Evolutionary conservation across 2,888 invertebrate genomes (phyloP), one percentile per base, ranked within the genome.

Genomic region (Margaritifera margaritifera): DNA sequence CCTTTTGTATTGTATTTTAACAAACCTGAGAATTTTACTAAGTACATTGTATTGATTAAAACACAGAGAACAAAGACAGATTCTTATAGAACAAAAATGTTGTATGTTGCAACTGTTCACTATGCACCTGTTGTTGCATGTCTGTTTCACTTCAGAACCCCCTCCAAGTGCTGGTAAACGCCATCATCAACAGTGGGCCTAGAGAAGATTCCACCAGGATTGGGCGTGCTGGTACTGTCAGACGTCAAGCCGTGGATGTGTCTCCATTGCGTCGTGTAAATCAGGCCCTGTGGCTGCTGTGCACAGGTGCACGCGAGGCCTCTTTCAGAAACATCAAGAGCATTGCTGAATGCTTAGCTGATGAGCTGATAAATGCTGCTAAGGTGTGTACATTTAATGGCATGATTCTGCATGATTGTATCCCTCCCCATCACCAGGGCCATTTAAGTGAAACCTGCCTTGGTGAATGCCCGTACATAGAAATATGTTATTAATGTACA

Each of bases 251-350:
- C 84, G 99, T 99, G 80, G 99, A 99, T 89, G 99, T 99, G 72
- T 99, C 99, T 19, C 99, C 99, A 20, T 93, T 99, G 84, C 93
- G 99, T 84, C 94, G 99, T 89, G 99, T 99, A 24, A 99, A 99
- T 92, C 99, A 99, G 87, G 99, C 99, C 64, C 98, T 99, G 90
- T 99, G 98, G 98, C 92, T 99, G 88, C 91, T 99, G 89, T 99
- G 99, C 92, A 99, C 99, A 65, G 99, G 99, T 78, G 98, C 99
- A 64, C 94, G 99, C 84, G 99, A 99, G 92, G 98, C 99, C 76
- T 96, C 99, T 64, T 99, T 99, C 94, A 94, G 99, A 89, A 99
- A 99, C 92, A 99, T 99, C 90, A 99, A 99, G 92, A 98, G 98
- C 64, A 99, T 99, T 89, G 99, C 99, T 74, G 99, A 99, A 91